Base-by-base conservation (phyloP, 2,797 vertebrate species). In the Cyclura pinguis region DNA sequence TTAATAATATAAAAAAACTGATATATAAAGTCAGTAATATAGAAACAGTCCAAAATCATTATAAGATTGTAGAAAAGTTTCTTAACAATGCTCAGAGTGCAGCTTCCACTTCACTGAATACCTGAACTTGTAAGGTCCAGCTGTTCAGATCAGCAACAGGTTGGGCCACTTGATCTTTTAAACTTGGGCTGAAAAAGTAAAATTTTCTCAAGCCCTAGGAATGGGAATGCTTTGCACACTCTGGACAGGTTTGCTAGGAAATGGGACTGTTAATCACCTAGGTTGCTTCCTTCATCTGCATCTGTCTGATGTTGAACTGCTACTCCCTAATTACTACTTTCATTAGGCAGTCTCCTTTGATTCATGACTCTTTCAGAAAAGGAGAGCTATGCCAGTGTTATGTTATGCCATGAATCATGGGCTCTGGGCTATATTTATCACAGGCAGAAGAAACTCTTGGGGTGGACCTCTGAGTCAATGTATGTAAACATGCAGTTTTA, bases 351-450 rank as follows among this genome's bases (percentile, higher is more conserved):
- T 90, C 13, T 16, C 80, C 64, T 80, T 90, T 84, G 89, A 95
- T 94, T 96, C 80, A 91, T 78, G 1, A 35, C 84, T 93, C 29
- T 80, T 35, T 92, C 89, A 93, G 91, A 92, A 93, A 83, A 93
- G 86, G 77, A 20, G 14, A 93, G 52, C 85, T 86, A 69, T 29
- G 35, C 85, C 83, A 62, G 72, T 88, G 24, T 76, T 13, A 81
- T 47, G 27, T 91, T 47, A 83, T 91, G 73, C 35, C 80, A 38
- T 85, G 91, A 95, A 84, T 93, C 92, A 91, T 2, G 9, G 92
- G 77, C 89, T 94, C 62, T 50, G 57, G 89, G 84, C 50, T 94
- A 32, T 93, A 47, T 94, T 95, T 94, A 91, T 92, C 83, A 52
- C 18, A 27, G 80, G 84, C 91, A 20, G 77, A 76, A 94, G 67